Base-by-base conservation (phyloP, 2,888 invertebrate genomes). In the Clusia tigrina region DNA sequence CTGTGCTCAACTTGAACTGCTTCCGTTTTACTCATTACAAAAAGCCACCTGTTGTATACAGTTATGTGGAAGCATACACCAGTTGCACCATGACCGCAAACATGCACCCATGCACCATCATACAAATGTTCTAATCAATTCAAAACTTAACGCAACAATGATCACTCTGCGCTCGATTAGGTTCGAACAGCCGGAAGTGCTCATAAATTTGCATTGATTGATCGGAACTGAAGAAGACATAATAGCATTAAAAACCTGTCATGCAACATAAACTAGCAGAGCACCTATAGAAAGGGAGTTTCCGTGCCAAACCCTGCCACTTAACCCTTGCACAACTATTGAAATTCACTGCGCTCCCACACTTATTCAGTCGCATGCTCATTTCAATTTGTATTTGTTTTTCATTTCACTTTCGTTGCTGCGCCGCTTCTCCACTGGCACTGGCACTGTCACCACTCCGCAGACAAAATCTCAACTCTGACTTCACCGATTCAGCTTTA, bases 391-490 rank as follows among this genome's bases (percentile, higher is more conserved):
- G n/a, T n/a, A n/a, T n/a, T n/a, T n/a, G n/a, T n/a, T n/a, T n/a
- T n/a, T n/a, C n/a, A n/a, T n/a, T n/a, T n/a, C n/a, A n/a, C n/a
- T n/a, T n/a, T n/a, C n/a, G n/a, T n/a, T n/a, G n/a, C n/a, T n/a
- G n/a, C n/a, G n/a, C n/a, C n/a, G n/a, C n/a, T 32, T 32, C 32
- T 32, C 12, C 12, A 12, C 32, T 32, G 6, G 6, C 32, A 9
- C 12, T 6, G 12, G 9, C 48, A 25, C 26, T 46, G 54, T 42
- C n/a, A 46, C 24, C 12, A 51, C 52, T 18, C 65, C 67, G 24
- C 86, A 93, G 96, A 82, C 95, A 96, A 89, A 96, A 96, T 83
- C 86, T 96, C 74, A 96, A 96, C 85, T 95, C 95, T 1, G 96
- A 96, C 85, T 96, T 96, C 84, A 95, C 96, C 69, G 96, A 96